Evolutionary conservation across 2,888 invertebrate genomes (phyloP).

Genomic region (Napeogenes sylphis): DNA sequence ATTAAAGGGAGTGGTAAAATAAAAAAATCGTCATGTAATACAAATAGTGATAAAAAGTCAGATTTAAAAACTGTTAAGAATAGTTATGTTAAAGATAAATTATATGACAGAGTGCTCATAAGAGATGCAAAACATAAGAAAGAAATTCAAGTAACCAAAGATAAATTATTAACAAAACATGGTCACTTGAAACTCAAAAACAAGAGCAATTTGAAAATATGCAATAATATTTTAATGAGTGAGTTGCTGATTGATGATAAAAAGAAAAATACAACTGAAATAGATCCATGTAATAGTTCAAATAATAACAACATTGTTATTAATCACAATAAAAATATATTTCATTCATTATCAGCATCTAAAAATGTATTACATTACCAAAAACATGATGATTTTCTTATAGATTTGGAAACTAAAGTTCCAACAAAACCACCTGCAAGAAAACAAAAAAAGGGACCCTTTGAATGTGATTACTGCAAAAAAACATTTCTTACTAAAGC

Average conservation of each 20-base stretch:
- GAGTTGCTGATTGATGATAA: conserved; percentile 55
- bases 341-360: conserved; percentile 3
- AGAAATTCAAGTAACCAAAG: conserved; percentile 23
- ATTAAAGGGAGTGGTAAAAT: conserved; percentile 45
- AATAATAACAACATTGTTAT: conserved; percentile 72
- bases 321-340: conserved; percentile 42
- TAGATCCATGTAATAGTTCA: conserved; percentile 33
- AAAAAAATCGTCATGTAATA: conserved; percentile 51
- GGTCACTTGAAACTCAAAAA: conserved; percentile 39
- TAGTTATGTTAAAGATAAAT: conserved; percentile 16
- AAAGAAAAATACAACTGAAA: conserved; percentile 23
- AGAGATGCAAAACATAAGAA: conserved; percentile 25
- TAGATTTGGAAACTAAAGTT: conserved; percentile 11
- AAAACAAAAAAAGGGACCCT: conserved; percentile 31
- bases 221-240: conserved; percentile 57
- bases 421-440: conserved; percentile 6
- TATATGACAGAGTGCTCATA: conserved; percentile 23
- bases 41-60: conserved; percentile 38
- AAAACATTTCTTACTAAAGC: conserved; percentile 81
- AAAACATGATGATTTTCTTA: conserved; percentile 1
- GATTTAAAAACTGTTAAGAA: conserved; percentile 33
- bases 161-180: conserved; percentile 40
- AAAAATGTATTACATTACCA: not conserved
- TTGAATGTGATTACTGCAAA: conserved; percentile 79
- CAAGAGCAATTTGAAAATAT: conserved; percentile 45